phyloP scores from a whole-genome alignment of 2,888 invertebrate genomes.

The Gymnoscelis rufifasciata region DNA sequence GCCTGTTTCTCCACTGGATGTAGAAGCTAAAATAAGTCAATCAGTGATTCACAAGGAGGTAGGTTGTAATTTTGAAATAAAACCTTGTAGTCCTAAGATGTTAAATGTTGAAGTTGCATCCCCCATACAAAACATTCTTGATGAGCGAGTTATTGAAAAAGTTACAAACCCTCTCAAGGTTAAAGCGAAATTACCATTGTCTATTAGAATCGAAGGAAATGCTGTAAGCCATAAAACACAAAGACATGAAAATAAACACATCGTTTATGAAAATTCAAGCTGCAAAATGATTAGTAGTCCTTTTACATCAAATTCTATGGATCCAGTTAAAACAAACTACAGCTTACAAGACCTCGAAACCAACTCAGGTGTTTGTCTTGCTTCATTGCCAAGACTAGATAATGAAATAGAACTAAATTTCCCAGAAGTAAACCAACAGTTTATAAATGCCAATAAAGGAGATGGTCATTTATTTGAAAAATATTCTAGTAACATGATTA shows the following conservation, averaged over 20 bases:
- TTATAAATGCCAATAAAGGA: constrained; percentile 68
- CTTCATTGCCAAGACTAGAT: constrained; percentile 66
- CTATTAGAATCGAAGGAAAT: constrained; percentile 39
- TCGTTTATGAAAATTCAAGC: constrained; percentile 44
- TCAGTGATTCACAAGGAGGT: constrained; percentile 77
- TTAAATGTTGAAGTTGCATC: constrained; percentile 66
- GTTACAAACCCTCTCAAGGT: constrained; percentile 54
- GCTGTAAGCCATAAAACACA: constrained; percentile 37
- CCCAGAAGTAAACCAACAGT: constrained; percentile 74
- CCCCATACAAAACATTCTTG: constrained; percentile 57
- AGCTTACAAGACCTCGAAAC: constrained; percentile 66
- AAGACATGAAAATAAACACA: constrained; percentile 34
- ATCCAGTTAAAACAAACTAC: constrained; percentile 54
- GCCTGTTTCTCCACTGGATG: constrained; percentile 69
- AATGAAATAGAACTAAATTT: constrained; percentile 72
- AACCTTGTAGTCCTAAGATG: constrained; percentile 74
- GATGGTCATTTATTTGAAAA: constrained; percentile 27
- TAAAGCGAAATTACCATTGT: constrained; percentile 42
- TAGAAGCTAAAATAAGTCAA: constrained; percentile 76
- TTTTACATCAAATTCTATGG: constrained; percentile 43
- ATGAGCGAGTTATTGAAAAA: constrained; percentile 67
- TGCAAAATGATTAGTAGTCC: constrained; percentile 63
- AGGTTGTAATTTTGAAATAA: constrained; percentile 76
- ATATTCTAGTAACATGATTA: background rate
- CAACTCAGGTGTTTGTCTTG: constrained; percentile 65